Conservation (phyloP, 2,888 invertebrate species). For the Caenorhabditis macrosperma region DNA sequence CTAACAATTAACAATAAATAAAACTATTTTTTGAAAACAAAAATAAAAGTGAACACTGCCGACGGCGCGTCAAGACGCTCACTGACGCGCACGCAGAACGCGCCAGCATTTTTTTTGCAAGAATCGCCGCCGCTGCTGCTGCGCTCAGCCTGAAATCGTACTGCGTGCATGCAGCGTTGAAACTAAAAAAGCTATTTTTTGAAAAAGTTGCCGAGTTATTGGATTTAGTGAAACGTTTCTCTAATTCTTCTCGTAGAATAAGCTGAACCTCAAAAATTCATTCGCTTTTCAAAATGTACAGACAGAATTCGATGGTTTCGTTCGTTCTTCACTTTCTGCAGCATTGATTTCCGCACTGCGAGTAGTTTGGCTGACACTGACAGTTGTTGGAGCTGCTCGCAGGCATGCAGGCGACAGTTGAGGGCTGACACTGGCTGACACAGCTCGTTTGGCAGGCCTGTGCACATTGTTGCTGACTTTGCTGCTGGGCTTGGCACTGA, state of each 20-base stretch:
- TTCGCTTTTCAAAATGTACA: constrained; percentile 39
- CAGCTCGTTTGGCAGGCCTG: constrained; percentile 58
- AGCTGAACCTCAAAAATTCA: not conserved
- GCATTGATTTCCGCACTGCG: constrained; percentile 56
- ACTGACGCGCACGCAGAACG: constrained; percentile 4
- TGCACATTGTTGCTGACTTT: constrained; percentile 48
- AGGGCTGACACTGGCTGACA: constrained; percentile 50
- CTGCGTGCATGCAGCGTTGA: too few species aligned
- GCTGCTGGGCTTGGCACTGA: constrained; percentile 53
- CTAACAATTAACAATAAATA: too few species aligned
- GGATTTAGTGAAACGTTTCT: too few species aligned
- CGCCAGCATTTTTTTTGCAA: too few species aligned
- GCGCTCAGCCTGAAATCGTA: too few species aligned
- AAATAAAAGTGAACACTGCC: constrained; percentile 3
- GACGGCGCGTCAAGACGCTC: not conserved
- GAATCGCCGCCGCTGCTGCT: too few species aligned
- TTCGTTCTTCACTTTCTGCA: constrained; percentile 36
- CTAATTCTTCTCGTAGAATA: too few species aligned
- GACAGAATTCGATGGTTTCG: constrained; percentile 10
- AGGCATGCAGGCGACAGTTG: constrained; percentile 41
- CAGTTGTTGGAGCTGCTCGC: constrained; percentile 27
- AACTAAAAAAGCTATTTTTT: too few species aligned
- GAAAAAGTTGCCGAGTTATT: too few species aligned
- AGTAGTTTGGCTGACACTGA: constrained; percentile 53
- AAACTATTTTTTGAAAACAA: too few species aligned